Base-by-base conservation (phyloP, 1,140 invertebrate genomes). In the Drosophila saltans region DNA sequence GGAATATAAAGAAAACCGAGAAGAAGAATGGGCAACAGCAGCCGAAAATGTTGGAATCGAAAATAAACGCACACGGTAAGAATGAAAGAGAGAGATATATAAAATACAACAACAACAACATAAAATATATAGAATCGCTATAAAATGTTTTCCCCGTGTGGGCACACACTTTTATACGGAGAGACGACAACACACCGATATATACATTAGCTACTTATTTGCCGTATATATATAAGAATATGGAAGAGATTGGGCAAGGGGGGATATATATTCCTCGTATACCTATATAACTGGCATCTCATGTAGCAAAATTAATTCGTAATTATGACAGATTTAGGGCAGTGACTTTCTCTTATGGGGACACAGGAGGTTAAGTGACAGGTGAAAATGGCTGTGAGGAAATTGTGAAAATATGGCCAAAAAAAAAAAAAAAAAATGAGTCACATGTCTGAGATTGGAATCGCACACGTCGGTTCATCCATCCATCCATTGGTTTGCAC, bases 51-150 rank as follows among this genome's bases (percentile, higher is more conserved):
- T 66, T 80, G 75, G 80, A 75, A 80, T 84, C 84, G 78, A 89
- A 88, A 88, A 88, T 88, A 85, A 84, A 83, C 84, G 84, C 80
- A 88, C 84, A 86, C 83, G 79, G 75, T 69, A 81, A 86, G 71
- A 70, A 86, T 77, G 71, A 85, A 86, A 36, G 4, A 36, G 33
- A 36, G 79, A 57, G 68, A 82, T 76, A 73, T 86, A 72, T 81
- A 83, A 52, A 60, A 30, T 16, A 11, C 10, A 10, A 40, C 10
- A n/a, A 2, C 48, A 58, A 6, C 28, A 59, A 62, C 33, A 55
- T 21, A 61, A 40, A 63, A 72, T 57, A 78, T 81, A 80, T 80
- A 80, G 72, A 72, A 79, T 58, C 67, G 76, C 75, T 81, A 85
- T 85, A 82, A 85, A 85, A 88, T 65, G 66, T 64, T 33, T 33